A percentile compares a stretch with the other conserved stretches of the same genome.
These are phyloP conservation scores for Denticeps clupeoides DNA, from an alignment of 2,797 vertebrate genomes.

Conservation along the genomic window DNA sequence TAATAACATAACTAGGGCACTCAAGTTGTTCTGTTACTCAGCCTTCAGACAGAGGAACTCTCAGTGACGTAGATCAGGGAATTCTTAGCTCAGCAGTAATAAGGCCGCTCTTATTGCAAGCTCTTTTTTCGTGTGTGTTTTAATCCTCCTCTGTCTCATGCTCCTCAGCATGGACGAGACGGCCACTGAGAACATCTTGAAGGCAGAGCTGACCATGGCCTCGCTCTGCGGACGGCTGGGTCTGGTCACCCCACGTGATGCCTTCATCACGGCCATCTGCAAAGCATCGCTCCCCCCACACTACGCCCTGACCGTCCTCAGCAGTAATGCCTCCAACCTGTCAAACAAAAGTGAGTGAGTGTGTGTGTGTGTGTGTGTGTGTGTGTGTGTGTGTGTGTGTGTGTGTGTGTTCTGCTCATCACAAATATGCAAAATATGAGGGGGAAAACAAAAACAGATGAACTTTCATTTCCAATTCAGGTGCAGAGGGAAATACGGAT, in stretches of 20 bases:
- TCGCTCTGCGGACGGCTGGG: conserved; percentile 87
- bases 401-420: conserved; percentile 3
- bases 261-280: conserved; percentile 97
- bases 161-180: conserved; percentile 89
- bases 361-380: not conserved
- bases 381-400: not conserved
- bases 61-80: no score
- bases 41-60: no score
- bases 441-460: no score
- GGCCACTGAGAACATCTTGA: conserved; percentile 95
- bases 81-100: no score
- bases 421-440: no score
- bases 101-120: no score
- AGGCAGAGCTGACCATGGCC: conserved; percentile 92
- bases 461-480: no score
- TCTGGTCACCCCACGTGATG: conserved; percentile 90
- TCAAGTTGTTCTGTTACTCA: no score
- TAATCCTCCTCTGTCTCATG: no score
- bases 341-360: conserved; percentile 75
- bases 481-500: no score
- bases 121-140: conserved; percentile 1
- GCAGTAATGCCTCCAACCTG: conserved; percentile 66
- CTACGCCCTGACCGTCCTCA: conserved; percentile 88
- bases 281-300: conserved; percentile 95
- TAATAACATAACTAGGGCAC: no score